Conservation (phyloP, 2,113 vertebrate genomes). For the Rhegmatorhina hoffmannsi region DNA sequence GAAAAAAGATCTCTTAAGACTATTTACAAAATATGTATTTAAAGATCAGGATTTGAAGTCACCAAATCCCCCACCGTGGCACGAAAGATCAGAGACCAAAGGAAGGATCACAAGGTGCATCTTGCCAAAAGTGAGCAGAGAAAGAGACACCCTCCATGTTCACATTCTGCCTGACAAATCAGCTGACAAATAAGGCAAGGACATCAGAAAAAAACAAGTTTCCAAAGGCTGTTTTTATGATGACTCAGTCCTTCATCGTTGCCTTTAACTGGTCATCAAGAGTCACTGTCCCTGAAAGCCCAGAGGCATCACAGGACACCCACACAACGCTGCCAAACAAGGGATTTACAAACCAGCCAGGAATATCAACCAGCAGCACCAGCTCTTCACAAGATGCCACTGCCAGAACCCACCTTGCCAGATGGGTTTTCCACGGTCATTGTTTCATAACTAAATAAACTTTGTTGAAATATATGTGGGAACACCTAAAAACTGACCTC, state of each 20-base stretch:
- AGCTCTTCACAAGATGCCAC: not conserved
- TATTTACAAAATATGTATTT: not conserved
- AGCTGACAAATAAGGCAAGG: not conserved
- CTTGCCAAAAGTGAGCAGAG: not conserved
- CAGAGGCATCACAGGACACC: not conserved
- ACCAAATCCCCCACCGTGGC: not conserved
- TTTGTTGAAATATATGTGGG: not conserved
- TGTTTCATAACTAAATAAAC: not conserved
- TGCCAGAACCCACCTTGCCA: not conserved
- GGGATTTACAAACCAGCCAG: not conserved
- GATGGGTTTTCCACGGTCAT: not conserved
- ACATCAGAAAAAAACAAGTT: not conserved
- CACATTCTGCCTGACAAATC: not conserved
- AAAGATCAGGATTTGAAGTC: not conserved
- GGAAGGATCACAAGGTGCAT: not conserved
- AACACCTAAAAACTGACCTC: not conserved
- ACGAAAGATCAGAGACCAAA: not conserved
- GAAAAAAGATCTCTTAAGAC: constrained; percentile 13
- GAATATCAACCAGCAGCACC: not conserved
- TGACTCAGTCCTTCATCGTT: not conserved
- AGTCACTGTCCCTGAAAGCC: not conserved
- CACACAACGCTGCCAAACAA: not conserved
- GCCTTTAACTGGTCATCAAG: not conserved
- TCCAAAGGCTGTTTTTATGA: not conserved
- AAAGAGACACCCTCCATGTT: not conserved